Evolutionary conservation across 2,113 vertebrate genomes (phyloP), one percentile per base, ranked within the genome.

Genomic region (Odontesthes bonariensis): DNA sequence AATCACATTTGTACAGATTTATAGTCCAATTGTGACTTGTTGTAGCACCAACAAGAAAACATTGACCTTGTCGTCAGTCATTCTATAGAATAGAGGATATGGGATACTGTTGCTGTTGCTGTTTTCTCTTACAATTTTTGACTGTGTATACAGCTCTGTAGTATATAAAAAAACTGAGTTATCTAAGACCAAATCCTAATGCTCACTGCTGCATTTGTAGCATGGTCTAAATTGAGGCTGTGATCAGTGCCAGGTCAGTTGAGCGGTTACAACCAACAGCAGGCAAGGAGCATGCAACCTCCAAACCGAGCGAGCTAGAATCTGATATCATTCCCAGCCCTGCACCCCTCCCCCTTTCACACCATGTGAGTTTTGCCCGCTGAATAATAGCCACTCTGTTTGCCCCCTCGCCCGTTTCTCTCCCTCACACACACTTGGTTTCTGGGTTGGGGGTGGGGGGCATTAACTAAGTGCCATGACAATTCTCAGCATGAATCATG

Each of bases 381-480:
- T 81, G 75, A 89, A 94, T 90, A 92, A 93, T 91, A 82, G 84
- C 77, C 74, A 82, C 88, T 89, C 84, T 93, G 82, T 87, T 69
- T 57, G 46, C 58, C 49, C 32, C 59, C 40, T 20, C 49, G 9
- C 78, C 35, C 63, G 16, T 58, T 54, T 62, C 53, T 61, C 62
- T 61, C 63, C 17, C 42, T 72, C 53, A 38, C 71, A 64, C 32
- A 77, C 46, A 23, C 35, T 20, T 32, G 51, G 68, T 83, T 69
- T 82, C 62, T 63, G 81, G 77, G 61, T 56, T 60, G 60, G 73
- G 31, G 79, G 63, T 32, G 61, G 57, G 75, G 75, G 40, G 62
- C 76, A 81, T 88, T 77, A 88, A 72, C 77, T 89, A 91, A 92
- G 84, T 91, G 70, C 79, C 83, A 81, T 92, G 86, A 92, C 85